Evolutionary conservation across 2,797 vertebrate species (phyloP).

Genomic region (Erethizon dorsatum): DNA sequence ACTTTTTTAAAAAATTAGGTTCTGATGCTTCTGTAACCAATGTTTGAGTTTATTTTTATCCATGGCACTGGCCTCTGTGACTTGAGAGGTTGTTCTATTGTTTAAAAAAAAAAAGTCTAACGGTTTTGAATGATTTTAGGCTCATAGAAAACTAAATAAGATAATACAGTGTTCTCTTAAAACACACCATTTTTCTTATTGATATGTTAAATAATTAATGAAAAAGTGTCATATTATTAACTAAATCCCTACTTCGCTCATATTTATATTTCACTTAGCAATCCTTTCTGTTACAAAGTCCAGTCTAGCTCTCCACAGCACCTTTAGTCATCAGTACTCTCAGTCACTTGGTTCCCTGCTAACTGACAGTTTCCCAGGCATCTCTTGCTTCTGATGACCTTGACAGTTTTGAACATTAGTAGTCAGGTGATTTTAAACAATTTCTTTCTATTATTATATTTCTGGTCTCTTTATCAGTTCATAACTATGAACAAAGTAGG

Average conservation of each 20-base stretch:
- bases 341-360: background rate
- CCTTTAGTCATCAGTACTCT: background rate
- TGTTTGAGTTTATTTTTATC: background rate
- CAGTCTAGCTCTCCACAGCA: too few relatives aligned
- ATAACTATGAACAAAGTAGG: background rate
- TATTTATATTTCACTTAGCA: background rate
- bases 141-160: background rate
- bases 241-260: background rate
- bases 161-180: background rate
- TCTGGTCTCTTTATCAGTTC: background rate
- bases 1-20: background rate
- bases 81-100: background rate
- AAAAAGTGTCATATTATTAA: background rate
- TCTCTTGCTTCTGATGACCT: background rate
- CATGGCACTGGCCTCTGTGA: background rate
- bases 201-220: background rate
- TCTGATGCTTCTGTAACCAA: background rate
- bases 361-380: background rate
- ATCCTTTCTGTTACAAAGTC: background rate
- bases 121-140: background rate
- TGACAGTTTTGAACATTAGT: background rate
- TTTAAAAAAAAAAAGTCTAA: background rate
- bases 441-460: background rate
- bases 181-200: background rate
- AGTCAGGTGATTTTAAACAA: background rate